Evolutionary conservation across 2,113 vertebrate genomes (phyloP), one percentile per base, ranked within the genome.

Genomic region (Acrocephalus arundinaceus): DNA sequence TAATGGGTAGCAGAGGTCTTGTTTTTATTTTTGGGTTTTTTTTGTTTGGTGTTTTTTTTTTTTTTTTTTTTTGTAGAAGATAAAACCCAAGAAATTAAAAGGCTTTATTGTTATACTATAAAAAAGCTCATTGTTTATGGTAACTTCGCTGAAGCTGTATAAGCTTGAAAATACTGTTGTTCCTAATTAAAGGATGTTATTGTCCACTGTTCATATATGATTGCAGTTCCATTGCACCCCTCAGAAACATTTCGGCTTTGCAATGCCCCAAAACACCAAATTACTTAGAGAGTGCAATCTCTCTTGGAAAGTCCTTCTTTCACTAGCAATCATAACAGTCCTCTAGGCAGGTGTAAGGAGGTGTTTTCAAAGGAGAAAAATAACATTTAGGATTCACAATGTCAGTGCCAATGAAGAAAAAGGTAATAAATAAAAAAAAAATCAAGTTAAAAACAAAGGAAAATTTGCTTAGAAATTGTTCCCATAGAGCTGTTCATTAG

Each of bases 91-190:
- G 61, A 87, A 96, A 93, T 75, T 92, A 95, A 95, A 58, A 70
- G 79, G 49, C 54, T 84, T 49, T 81, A 95, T 80, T 94, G 79
- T 95, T 93, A 45, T 14, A 7, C 79, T 80, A 87, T 85, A 96
- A 97, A 45, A 43, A 43, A 92, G 72, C 72, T 86, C 65, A 54
- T 90, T 97, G 78, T 97, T 96, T 95, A 92, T 80, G 68, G 62
- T 46, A 94, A 95, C 87, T 97, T 91, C 81, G 86, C 31, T 74
- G 85, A 85, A 97, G 61, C 91, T 94, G 24, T 31, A 59, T 30
- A 90, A 95, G 63, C 59, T 93, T 82, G 91, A 93, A 81, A 85
- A 96, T 89, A 70, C 41, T 75, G 74, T 57, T 91, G 48, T 65
- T 95, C 5, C 25, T 55, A 92, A 78, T 77, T 89, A 96, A 82